phyloP scores from a whole-genome alignment of 2,888 invertebrate genomes.

The Teinopalpus imperialis region DNA sequence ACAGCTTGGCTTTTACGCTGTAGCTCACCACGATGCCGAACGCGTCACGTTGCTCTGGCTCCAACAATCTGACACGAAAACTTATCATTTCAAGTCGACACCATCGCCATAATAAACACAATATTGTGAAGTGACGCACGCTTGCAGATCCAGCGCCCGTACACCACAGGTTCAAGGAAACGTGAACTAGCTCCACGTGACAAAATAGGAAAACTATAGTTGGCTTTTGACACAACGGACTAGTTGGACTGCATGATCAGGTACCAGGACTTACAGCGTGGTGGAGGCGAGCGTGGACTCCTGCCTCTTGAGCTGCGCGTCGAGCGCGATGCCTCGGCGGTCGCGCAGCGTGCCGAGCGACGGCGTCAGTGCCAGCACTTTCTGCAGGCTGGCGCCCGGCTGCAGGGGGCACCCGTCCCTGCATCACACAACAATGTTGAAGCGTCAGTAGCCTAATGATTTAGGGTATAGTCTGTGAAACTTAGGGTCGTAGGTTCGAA shows the following conservation, averaged over 20 bases:
- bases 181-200: too few relatives aligned
- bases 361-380: conserved; percentile 92
- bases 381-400: conserved; percentile 93
- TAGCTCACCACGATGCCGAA: conserved; percentile 98
- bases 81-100: too few relatives aligned
- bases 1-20: conserved; percentile 96
- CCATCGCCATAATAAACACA: too few relatives aligned
- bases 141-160: too few relatives aligned
- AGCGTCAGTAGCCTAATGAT: too few relatives aligned
- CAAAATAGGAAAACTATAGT: too few relatives aligned
- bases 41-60: conserved; percentile 93
- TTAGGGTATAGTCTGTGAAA: too few relatives aligned
- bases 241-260: too few relatives aligned
- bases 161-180: too few relatives aligned
- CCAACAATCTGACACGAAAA: conserved; percentile 54
- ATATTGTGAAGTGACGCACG: too few relatives aligned
- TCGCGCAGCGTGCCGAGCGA: conserved; percentile 89
- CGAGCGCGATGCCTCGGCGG: conserved; percentile 94
- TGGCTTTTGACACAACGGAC: too few relatives aligned
- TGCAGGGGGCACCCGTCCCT: conserved; percentile 95
- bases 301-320: conserved; percentile 92
- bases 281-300: conserved; percentile 95
- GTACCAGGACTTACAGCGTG: conserved; percentile 86
- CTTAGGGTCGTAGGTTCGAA: too few relatives aligned
- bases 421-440: conserved; percentile 29